These are phyloP conservation scores for Branchipolynoe longqiensis DNA, from an alignment of 2,888 invertebrate genomes.

Conservation along the genomic window DNA sequence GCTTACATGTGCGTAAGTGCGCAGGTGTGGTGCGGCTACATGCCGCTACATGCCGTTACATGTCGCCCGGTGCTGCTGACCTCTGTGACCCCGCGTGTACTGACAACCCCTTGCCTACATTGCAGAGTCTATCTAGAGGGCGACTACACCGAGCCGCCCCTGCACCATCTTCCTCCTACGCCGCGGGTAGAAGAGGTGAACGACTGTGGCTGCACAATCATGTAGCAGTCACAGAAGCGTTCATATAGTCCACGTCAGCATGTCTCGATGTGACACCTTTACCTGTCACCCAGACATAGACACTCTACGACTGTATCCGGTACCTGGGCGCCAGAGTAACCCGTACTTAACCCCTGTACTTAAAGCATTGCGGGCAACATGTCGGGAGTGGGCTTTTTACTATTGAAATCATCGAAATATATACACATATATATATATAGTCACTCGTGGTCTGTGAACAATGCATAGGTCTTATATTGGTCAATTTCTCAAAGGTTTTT, in stretches of 20 bases:
- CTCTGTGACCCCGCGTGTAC: too few species aligned
- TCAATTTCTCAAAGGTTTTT: too few species aligned
- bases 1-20: too few species aligned
- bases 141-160: slow-evolving; percentile 67
- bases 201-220: slow-evolving; percentile 67
- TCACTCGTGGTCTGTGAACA: background rate
- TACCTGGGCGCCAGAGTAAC: slow-evolving; percentile 46
- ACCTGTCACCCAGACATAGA: too few species aligned
- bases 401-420: too few species aligned
- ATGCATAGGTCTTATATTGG: background rate
- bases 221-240: slow-evolving; percentile 3
- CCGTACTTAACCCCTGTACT: slow-evolving; percentile 6
- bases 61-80: too few species aligned
- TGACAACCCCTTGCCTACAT: too few species aligned
- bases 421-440: background rate
- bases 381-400: too few species aligned
- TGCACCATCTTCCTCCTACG: slow-evolving; percentile 64
- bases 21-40: too few species aligned
- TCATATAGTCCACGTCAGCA: slow-evolving; percentile 13
- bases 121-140: slow-evolving; percentile 68
- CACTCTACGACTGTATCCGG: slow-evolving; percentile 24
- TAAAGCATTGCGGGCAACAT: background rate
- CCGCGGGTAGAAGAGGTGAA: slow-evolving; percentile 69
- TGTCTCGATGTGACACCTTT: background rate
- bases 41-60: too few species aligned